These are phyloP conservation scores for Yasuhikotakia modesta DNA, from an alignment of 2,797 vertebrate species.

Conservation along the genomic window DNA sequence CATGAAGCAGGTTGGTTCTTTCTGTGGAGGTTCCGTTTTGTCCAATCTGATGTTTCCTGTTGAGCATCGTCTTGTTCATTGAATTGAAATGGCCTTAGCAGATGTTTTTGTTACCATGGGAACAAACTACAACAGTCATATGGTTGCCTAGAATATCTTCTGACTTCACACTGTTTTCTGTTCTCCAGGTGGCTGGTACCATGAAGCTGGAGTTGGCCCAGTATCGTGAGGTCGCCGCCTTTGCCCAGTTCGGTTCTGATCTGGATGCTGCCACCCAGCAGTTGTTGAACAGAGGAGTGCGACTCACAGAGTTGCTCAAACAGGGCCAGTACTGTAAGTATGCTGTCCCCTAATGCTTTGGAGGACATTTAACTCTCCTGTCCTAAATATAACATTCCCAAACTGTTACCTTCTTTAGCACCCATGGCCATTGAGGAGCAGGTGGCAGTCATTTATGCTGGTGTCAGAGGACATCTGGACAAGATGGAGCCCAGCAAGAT, in stretches of 20 bases:
- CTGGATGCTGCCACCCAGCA: slow-evolving; percentile 97
- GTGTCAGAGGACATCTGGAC: slow-evolving; percentile 94
- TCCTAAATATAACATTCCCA: background rate
- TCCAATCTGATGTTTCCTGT: too few relatives aligned
- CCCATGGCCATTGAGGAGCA: slow-evolving; percentile 99
- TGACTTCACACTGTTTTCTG: background rate
- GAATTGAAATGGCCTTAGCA: too few relatives aligned
- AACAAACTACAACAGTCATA: too few relatives aligned
- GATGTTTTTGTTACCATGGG: too few relatives aligned
- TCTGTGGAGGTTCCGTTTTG: background rate
- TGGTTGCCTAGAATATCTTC: too few relatives aligned
- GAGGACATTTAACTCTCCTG: background rate
- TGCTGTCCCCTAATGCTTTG: background rate
- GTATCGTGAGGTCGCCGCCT: slow-evolving; percentile 96
- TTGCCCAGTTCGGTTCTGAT: slow-evolving; percentile 96
- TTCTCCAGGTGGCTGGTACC: slow-evolving; percentile 91
- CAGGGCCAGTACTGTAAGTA: slow-evolving; percentile 93
- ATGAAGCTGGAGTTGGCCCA: slow-evolving; percentile 98
- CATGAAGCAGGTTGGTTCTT: slow-evolving; percentile 88
- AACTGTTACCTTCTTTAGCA: slow-evolving; percentile 65
- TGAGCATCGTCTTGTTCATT: too few relatives aligned
- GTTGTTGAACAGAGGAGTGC: slow-evolving; percentile 94
- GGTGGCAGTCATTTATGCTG: slow-evolving; percentile 95
- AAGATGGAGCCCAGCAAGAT: slow-evolving; percentile 98
- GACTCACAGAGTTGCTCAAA: slow-evolving; percentile 95